These are phyloP conservation scores for Scolopax rusticola DNA, from an alignment of 2,797 vertebrate species.

Conservation along the genomic window DNA sequence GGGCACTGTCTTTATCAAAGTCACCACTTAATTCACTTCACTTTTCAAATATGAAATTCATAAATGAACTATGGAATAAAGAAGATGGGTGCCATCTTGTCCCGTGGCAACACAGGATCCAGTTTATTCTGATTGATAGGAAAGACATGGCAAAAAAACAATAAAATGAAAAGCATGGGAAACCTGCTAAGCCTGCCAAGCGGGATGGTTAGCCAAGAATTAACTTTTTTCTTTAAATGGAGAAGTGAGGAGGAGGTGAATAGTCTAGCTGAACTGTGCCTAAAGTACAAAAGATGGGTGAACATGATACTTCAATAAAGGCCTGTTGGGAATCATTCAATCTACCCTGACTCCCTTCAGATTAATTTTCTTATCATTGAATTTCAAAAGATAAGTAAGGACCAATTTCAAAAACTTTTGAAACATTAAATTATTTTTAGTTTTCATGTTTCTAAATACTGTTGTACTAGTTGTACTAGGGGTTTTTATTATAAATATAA, in stretches of 20 bases:
- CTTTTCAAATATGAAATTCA: neutral
- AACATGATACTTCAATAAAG: neutral
- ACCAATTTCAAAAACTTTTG: neutral
- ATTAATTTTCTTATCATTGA: neutral
- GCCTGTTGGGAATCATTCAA: neutral
- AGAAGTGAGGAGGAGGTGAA: neutral
- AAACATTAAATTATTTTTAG: neutral
- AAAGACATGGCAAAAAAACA: neutral
- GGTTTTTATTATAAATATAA: neutral
- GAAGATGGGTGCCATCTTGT: neutral
- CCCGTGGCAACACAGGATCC: accelerated
- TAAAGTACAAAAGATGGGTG: neutral
- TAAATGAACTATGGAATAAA: neutral
- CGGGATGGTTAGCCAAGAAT: neutral
- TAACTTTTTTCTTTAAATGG: neutral
- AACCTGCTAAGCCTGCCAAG: neutral
- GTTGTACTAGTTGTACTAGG: neutral
- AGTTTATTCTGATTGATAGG: neutral
- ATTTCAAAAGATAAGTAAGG: neutral
- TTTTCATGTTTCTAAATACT: neutral
- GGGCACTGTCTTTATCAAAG: neutral
- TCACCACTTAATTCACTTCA: neutral
- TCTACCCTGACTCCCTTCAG: neutral
- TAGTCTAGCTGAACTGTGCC: neutral
- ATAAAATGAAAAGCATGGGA: neutral